Evolutionary conservation across 2,888 invertebrate genomes (phyloP), one percentile per base, ranked within the genome.

Genomic region (Acronicta psi): DNA sequence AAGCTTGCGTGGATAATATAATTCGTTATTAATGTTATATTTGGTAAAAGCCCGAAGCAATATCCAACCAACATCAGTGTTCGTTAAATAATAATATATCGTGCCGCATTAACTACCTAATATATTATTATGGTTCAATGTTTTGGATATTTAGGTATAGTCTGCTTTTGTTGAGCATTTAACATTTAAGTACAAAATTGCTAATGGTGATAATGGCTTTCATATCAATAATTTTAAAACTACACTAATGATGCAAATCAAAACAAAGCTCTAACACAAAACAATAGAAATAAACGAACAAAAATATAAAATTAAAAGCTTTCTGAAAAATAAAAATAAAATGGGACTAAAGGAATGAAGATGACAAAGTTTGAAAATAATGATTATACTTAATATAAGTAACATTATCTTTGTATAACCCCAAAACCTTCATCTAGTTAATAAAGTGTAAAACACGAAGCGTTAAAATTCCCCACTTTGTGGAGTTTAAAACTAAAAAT

Each of bases 401-500:
- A 18, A 53, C 43, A 59, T 58, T 55, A 58, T 45, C 31, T 18
- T 14, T 36, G 43, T 41, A 46, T 58, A 64, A 61, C 62, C 57
- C 42, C 20, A 42, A 44, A 54, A 66, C 31, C 55, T 57, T 61
- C 25, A 77, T 61, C 60, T 47, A 18, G 7, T 65, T 69, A 52
- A 57, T 65, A 67, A 49, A 69, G 43, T 50, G 41, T 52, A 56
- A 60, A 70, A 60, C 55, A 47, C 54, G 61, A 60, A 65, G 59
- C 50, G 37, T 50, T 62, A 52, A 73, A 67, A 60, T 60, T 63
- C 38, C 45, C 40, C 17, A 45, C 53, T 67, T 70, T 67, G 50
- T 57, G 58, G 25, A 75, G 73, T 59, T 79, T 69, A 50, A 75
- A 79, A 78, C 77, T 81, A 79, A 83, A 83, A 83, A 82, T 73